Base-by-base conservation (phyloP, 2,888 invertebrate species). In the Caenorhabditis wallacei region DNA sequence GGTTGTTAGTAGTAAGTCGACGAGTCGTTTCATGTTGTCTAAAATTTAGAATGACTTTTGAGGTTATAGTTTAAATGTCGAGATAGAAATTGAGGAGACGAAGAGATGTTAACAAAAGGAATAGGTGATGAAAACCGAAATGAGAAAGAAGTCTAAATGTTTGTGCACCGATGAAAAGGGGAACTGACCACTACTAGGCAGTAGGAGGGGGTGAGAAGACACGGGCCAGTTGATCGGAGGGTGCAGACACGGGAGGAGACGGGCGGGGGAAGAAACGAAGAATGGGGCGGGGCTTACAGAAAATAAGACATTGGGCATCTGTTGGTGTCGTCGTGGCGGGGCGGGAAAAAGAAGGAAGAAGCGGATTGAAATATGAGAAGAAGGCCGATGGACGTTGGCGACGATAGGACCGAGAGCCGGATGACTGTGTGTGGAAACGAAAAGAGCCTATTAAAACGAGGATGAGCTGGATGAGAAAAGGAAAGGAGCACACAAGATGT, bases 151-250 rank as follows among this genome's bases (percentile, higher is more conserved):
- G 63, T 69, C 59, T 69, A 78, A 78, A 78, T 78, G 78, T 78
- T 78, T 78, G 78, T 78, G 78, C 69, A 56, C 56, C 43, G 51
- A 37, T 51, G 66, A 71, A 54, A 43, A 59, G 63, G 74, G 59
- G 74, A 66, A 75, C 78, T 78, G 78, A 78, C 78, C 78, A 78
- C 78, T 78, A 78, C 78, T 78, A 69, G 51, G 78, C 69, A 78
- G 78, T 78, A 78, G 78, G 66, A 66, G 66, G 64, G 68, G 68
- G 68, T 59, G 76, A 68, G 75, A 76, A 76, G 75, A 76, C 68
- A 76, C 76, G 76, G 61, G 76, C 56, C 68, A 51, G 59, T 40
- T 59, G 76, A 53, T 76, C 78, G 63, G 78, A 68, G 68, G 68
- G 76, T 57, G 76, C 66, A 66, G 57, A 69, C 46, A 69, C 63